phyloP scores from a whole-genome alignment of 2,888 invertebrate genomes.

The Sceliomorpha sp. region DNA sequence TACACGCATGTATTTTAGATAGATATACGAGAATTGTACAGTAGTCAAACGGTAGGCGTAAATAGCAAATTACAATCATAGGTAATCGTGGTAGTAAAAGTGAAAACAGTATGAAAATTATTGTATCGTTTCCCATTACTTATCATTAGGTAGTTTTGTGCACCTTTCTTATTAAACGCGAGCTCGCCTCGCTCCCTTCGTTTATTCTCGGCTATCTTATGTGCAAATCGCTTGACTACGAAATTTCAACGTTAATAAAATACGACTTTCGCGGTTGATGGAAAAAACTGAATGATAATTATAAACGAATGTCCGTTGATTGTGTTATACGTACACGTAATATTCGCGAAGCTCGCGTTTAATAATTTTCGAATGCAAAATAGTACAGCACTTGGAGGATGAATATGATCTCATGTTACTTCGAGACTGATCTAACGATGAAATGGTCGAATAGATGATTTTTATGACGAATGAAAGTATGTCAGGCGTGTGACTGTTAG shows the following conservation, averaged over 20 bases:
- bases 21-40: slow-evolving; percentile 47
- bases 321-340: not conserved
- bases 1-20: slow-evolving; percentile 36
- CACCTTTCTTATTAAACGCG: slow-evolving; percentile 18
- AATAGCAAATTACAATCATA: slow-evolving; percentile 67
- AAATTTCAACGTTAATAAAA: too few relatives aligned
- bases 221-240: too few relatives aligned
- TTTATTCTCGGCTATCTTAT: too few relatives aligned
- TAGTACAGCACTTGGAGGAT: slow-evolving; percentile 8
- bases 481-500: slow-evolving; percentile 1
- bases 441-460: slow-evolving; percentile 5
- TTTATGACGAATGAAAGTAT: slow-evolving; percentile 1
- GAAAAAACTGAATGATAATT: too few relatives aligned
- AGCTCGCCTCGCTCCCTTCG: slow-evolving; percentile 1
- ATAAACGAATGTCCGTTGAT: too few relatives aligned
- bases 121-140: slow-evolving; percentile 76
- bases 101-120: slow-evolving; percentile 78
- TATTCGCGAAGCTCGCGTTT: not conserved
- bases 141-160: slow-evolving; percentile 66
- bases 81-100: slow-evolving; percentile 76
- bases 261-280: too few relatives aligned
- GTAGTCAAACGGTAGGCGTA: slow-evolving; percentile 64
- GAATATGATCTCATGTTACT: slow-evolving; percentile 9
- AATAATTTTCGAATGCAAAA: slow-evolving; percentile 2
- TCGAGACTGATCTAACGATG: slow-evolving; percentile 1